Base-by-base conservation (phyloP, 2,113 vertebrate species). In the Ifrita kowaldi region DNA sequence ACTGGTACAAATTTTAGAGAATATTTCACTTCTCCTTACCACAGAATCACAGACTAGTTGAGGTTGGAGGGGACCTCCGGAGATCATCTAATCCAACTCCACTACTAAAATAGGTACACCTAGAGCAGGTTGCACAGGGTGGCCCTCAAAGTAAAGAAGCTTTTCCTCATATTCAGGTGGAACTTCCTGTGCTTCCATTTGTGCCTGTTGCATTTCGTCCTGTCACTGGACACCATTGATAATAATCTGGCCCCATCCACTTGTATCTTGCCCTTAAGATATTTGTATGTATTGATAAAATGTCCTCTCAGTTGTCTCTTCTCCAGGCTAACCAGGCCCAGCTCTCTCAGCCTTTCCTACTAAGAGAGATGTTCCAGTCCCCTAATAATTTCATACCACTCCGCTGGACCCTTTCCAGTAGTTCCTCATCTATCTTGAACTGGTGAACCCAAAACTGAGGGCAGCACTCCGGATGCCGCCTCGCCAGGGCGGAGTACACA, bases 381-480 rank as follows among this genome's bases (percentile, higher is more conserved):
- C 8, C 19, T 33, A 11, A 17, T 39, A 3, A 52, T 52, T 89
- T 33, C 37, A 37, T n/a, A 74, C 26, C 35, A 15, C 37, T 56
- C 14, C 11, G 26, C n/a, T 44, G 32, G 27, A 37, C 42, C 27
- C 17, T 50, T 35, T 50, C 26, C 52, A 23, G 37, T 8, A 65
- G 15, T 9, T 53, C 2, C 20, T 18, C 68, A 39, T 41, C 7
- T 26, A 21, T 41, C 11, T 75, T 0, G 1, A 67, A 8, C 28
- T 53, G 16, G 28, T 0, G 0, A 53, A n/a, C 24, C 13, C 39
- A 32, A 41, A 44, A 15, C 16, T 60, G n/a, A 39, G 6, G 30
- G 11, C 3, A 28, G 33, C 10, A 24, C 7, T 17, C 9, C 46
- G 21, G 28, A 10, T 46, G 20, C 13, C 0, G 0, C 53, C 33